Base-by-base conservation (phyloP, 2,888 invertebrate species). In the Neoitamus cyanurus region DNA sequence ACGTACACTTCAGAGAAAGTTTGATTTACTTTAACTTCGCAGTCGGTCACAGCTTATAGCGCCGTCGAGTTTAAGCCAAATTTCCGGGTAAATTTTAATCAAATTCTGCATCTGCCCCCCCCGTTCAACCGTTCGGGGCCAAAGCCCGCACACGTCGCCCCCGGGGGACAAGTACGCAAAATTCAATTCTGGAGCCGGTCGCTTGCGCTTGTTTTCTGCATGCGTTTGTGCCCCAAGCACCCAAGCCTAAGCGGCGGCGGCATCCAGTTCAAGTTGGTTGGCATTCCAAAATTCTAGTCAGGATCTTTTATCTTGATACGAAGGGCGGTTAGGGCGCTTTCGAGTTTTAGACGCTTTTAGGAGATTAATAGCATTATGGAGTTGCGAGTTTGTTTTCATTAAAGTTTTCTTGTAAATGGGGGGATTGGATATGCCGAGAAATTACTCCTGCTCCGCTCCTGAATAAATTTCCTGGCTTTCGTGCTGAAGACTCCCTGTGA, bases 241-340 rank as follows among this genome's bases (percentile, higher is more conserved):
- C n/a, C 37, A 42, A 42, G 48, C 48, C 48, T 48, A 34, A 34
- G n/a, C n/a, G n/a, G n/a, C n/a, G 48, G 48, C 20, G 58, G 25
- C 58, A 58, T 58, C 58, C 3, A 15, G 15, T 58, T 58, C 58
- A 58, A 58, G 7, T 58, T 20, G 58, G 20, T 58, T 58, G 58
- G 20, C 58, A 58, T 58, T 58, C 58, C 58, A 58, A 58, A 58
- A 58, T 58, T 58, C 58, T 58, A 58, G 58, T 58, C 58, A 58
- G 58, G 58, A 7, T 20, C 20, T 58, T 58, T 20, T 20, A 20
- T 58, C 58, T 58, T 58, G 3, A 58, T 58, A 58, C 20, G 58
- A 58, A 58, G 15, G 58, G 20, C 1, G 25, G 25, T 20, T 25
- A 7, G 25, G 58, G 25, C 2, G 25, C 25, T 25, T 20, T 25